Base-by-base conservation (phyloP, 2,888 invertebrate genomes). In the Noctua pronuba region DNA sequence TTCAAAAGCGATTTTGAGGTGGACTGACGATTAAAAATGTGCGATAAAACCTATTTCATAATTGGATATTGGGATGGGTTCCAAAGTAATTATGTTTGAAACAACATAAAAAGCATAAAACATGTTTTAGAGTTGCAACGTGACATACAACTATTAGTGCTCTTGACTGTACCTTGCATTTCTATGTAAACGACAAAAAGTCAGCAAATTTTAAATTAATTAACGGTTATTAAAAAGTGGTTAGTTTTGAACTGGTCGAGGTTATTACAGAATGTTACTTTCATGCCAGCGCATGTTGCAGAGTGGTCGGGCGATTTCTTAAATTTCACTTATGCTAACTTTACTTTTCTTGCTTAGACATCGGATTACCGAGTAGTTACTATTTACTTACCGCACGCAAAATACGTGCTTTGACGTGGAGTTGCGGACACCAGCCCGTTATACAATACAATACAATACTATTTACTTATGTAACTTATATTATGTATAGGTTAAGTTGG, bases 201-300 rank as follows among this genome's bases (percentile, higher is more conserved):
- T 84, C 84, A 83, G 77, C 77, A 83, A 21, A 24, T 73, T 73
- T 68, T 72, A 80, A 82, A 81, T 73, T 71, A 79, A 77, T 77
- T 41, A 76, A 76, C 73, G 73, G 60, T 80, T 78, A 72, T 65
- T 71, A 64, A 75, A 80, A 77, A 73, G n/a, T 68, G 41, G 70
- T 58, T 46, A 67, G 69, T 80, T 74, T 77, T 60, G 70, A 55
- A 73, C 55, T 68, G 67, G 74, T 74, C 75, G 62, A 82, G 86
- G 81, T 72, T 79, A 68, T 49, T 58, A 52, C 46, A 73, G 38
- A 77, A 78, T 70, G 44, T 65, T 24, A 72, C 73, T 73, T 81
- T 80, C 76, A 73, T 73, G 28, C 38, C 62, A 66, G 64, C 28
- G 38, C 21, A 28, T 11, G 65, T 18, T 10, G 68, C n/a, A 3